Conservation (phyloP, 1,140 invertebrate genomes). For the Homarus americanus region DNA sequence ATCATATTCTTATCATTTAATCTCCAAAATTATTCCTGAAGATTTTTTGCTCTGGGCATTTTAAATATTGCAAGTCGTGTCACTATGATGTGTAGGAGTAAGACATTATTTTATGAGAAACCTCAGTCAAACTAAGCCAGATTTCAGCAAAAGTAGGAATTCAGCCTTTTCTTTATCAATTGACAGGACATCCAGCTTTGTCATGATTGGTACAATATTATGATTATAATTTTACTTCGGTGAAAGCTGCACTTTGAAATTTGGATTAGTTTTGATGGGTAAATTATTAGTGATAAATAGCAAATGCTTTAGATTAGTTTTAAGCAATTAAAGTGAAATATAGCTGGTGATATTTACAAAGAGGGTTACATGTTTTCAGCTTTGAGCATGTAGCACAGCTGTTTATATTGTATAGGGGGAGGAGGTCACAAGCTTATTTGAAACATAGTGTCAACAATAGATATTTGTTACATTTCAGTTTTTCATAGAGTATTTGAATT, state of each 20-base stretch:
- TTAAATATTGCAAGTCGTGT: neutral
- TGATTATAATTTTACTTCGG: neutral
- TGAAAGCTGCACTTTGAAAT: neutral
- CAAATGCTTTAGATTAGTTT: constrained; percentile 19
- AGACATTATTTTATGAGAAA: neutral
- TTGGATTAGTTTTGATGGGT: constrained; percentile 25
- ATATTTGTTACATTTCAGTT: too few species aligned
- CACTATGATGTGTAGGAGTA: neutral
- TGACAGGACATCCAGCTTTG: too few species aligned
- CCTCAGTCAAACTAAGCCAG: neutral
- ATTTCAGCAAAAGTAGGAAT: neutral
- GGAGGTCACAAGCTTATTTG: constrained; percentile 26
- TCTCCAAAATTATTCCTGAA: neutral
- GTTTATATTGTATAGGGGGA: constrained; percentile 46
- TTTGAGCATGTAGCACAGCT: constrained; percentile 64
- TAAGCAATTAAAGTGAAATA: neutral
- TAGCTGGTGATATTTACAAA: neutral
- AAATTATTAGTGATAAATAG: neutral
- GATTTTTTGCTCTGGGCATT: neutral
- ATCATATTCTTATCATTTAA: neutral
- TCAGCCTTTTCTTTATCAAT: neutral
- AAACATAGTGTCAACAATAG: neutral
- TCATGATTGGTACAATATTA: too few species aligned
- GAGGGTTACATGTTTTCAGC: constrained; percentile 45
- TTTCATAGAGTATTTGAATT: too few species aligned